Percentiles rank a stretch among this genome's conserved stretches.
phyloP scores from a whole-genome alignment of 2,797 vertebrate species.

The Psittacula derbiana region DNA sequence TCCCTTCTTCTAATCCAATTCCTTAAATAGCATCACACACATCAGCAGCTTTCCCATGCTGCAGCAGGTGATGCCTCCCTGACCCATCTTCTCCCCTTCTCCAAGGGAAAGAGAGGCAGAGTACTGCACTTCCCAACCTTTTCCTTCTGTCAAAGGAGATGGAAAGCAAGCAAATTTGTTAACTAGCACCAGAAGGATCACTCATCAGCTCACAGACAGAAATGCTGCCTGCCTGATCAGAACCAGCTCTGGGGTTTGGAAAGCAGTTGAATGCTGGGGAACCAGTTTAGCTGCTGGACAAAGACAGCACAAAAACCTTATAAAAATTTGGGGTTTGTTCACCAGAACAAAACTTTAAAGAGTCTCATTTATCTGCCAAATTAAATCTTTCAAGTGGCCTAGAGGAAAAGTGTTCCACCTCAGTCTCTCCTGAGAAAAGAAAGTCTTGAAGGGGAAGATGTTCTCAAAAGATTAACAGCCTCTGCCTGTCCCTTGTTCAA shows the following conservation, averaged over 20 bases:
- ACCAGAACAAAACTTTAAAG: not conserved
- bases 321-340: not conserved
- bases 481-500: not conserved
- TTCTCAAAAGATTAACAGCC: not conserved
- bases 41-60: not conserved
- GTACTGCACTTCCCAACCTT: not conserved
- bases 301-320: not conserved
- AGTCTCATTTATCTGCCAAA: not conserved
- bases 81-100: not conserved
- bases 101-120: not conserved
- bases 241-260: not conserved
- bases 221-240: not conserved
- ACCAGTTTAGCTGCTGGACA: not conserved
- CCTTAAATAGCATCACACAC: conserved; percentile 28
- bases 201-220: not conserved
- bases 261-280: not conserved
- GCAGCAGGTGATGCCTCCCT: not conserved
- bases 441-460: not conserved
- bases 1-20: not conserved
- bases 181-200: not conserved
- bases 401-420: not conserved
- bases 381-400: not conserved
- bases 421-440: not conserved
- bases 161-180: not conserved
- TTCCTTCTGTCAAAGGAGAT: not conserved